Evolutionary conservation across 2,888 invertebrate genomes (phyloP), one percentile per base, ranked within the genome.

Genomic region (Copidosoma aretas): DNA sequence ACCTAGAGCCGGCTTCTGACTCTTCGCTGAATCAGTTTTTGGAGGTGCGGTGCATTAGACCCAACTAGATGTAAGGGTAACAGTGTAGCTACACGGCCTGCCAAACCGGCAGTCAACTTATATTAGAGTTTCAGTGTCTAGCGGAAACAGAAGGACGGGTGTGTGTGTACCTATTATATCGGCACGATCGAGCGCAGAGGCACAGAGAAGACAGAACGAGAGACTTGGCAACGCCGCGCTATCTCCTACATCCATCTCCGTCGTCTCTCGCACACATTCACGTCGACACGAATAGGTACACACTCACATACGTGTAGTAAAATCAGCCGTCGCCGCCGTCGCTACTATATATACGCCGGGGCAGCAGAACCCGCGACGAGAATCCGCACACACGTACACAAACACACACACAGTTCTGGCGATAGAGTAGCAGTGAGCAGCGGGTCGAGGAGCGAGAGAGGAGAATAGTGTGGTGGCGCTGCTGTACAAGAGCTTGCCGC

Each of bases 201-300:
- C 8, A 8, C 32, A 32, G 32, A 56, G 25, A 24, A 17, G 15
- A 1, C 2, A 19, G 22, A 24, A 17, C 17, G n/a, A 15, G 60
- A 65, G 71, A 77, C 73, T 73, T 77, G 83, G 81, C 83, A 83
- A 83, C 83, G 73, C 71, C 74, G 83, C 81, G 73, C 73, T 73
- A 75, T 70, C 64, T 64, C 56, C 52, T 68, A 58, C 62, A n/a
- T 69, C 65, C 59, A 62, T 69, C 69, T 66, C 59, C 43, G 63
- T 70, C 60, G 49, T 62, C 32, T 54, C 3, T 17, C 76, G 75
- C 77, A 65, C 74, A 75, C 77, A 75, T 73, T 63, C 64, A 56
- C 49, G 32, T 8, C 24, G 64, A 46, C 32, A 32, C 32, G 32
- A 32, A 32, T 32, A 32, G 32, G 32, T 32, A 32, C 32, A 32